phyloP scores from a whole-genome alignment of 2,113 vertebrate genomes.

The Prochilodus magdalenae region DNA sequence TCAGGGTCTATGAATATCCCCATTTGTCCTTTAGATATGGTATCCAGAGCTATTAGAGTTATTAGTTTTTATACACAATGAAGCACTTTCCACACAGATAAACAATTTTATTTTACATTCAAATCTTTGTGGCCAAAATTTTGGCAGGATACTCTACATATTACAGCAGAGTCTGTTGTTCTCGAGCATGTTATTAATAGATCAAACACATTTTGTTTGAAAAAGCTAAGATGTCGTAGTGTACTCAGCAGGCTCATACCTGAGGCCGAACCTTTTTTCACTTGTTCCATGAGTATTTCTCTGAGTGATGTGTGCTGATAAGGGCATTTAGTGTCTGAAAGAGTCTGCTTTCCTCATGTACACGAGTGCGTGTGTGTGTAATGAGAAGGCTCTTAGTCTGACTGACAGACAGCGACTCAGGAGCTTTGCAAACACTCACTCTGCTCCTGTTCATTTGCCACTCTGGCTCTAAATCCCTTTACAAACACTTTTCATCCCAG shows the following conservation, averaged over 20 bases:
- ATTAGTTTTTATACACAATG: no score
- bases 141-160: background rate
- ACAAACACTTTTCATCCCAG: slow-evolving; percentile 55
- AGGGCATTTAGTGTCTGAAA: slow-evolving; percentile 35
- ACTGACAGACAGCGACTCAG: slow-evolving; percentile 42
- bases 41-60: no score
- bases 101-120: no score
- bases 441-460: slow-evolving; percentile 56
- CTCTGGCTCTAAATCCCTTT: slow-evolving; percentile 54
- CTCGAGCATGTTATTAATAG: background rate
- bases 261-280: slow-evolving; percentile 24
- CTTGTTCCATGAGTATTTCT: slow-evolving; percentile 10
- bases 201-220: background rate
- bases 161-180: background rate
- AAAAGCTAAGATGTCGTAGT: slow-evolving; percentile 22
- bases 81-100: no score
- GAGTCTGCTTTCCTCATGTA: background rate
- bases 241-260: slow-evolving; percentile 24
- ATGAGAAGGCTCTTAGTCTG: slow-evolving; percentile 30
- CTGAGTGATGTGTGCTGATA: slow-evolving; percentile 41
- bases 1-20: no score
- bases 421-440: slow-evolving; percentile 56
- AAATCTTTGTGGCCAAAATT: no score
- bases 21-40: no score
- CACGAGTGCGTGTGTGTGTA: slow-evolving; percentile 12